Evolutionary conservation across 1,140 invertebrate genomes (phyloP), one percentile per base, ranked within the genome.

Genomic region (Zaprionus gabonicus): DNA sequence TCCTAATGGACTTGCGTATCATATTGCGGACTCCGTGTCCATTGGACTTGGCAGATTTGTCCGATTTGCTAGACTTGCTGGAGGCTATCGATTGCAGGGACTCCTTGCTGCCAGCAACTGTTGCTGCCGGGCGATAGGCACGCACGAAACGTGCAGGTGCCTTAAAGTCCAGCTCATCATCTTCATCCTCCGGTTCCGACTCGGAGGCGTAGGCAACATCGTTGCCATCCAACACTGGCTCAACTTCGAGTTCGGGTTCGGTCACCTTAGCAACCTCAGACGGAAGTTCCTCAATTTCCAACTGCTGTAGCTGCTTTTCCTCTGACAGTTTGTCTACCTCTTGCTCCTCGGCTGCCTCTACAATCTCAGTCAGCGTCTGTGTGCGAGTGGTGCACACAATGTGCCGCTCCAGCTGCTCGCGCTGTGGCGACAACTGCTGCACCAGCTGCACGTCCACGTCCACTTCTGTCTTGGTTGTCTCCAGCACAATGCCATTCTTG

Each of bases 171-270:
- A 74, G 46, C 7, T 87, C 82, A 28, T 76, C 59, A 17, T 65
- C 66, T 4, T 76, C 76, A 0, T 76, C 78, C 10, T 81, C 76
- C 1, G 78, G 60, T 4, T 91, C 91, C 17, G 80, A 80, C 15
- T 91, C 91, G 15, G 91, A 88, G 12, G 86, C 92, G 57, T 92
- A 93, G 17, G 76, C 80, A n/a, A 92, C 91, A 71, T 92, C 92
- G n/a, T 41, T 65, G 15, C 59, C 46, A 13, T 12, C 41, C 13
- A 57, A 28, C 13, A n/a, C 23, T 13, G 1, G 20, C 36, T 49
- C 20, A 25, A 10, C 17, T n/a, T 23, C 15, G 13, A 46, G 20
- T n/a, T 76, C 41, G n/a, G 49, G 31, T 55, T 66, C 38, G 13
- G 4, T 10, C 20, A 5, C 2, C 9, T 31, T 9, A 10, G 31